These are phyloP conservation scores for Camponotus floridanus DNA, from an alignment of 1,140 invertebrate species.

Conservation along the genomic window DNA sequence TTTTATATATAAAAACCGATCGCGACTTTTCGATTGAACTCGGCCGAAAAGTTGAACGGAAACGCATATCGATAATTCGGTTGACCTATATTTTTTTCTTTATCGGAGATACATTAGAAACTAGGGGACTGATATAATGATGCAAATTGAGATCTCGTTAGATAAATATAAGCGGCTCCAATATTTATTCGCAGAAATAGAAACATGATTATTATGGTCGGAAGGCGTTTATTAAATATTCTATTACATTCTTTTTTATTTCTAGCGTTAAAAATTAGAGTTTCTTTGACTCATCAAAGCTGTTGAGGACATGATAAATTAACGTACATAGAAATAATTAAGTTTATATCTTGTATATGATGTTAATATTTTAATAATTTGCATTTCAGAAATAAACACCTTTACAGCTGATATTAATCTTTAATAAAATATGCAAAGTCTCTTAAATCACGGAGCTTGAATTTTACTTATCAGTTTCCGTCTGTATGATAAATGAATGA, in stretches of 20 bases:
- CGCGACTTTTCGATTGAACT: neutral
- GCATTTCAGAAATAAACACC: neutral
- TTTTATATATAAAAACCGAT: slow-evolving; percentile 40
- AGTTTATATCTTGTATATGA: slow-evolving; percentile 2
- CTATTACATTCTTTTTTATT: neutral
- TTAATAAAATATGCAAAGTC: neutral
- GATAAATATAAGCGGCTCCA: neutral
- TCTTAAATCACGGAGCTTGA: neutral
- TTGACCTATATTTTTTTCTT: neutral
- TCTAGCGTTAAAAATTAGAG: neutral
- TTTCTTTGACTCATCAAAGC: neutral
- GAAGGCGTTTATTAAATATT: neutral
- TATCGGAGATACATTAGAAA: neutral
- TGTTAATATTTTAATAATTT: neutral
- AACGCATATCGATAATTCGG: neutral
- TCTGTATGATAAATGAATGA: neutral
- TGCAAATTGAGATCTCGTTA: neutral
- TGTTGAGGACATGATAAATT: slow-evolving; percentile 10
- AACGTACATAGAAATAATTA: neutral
- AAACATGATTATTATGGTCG: neutral
- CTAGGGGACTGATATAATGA: neutral
- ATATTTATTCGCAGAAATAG: neutral
- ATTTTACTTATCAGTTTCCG: neutral
- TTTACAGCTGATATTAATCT: neutral
- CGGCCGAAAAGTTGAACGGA: neutral